Conservation (phyloP, 1,140 invertebrate genomes). For the Papilio helenus region DNA sequence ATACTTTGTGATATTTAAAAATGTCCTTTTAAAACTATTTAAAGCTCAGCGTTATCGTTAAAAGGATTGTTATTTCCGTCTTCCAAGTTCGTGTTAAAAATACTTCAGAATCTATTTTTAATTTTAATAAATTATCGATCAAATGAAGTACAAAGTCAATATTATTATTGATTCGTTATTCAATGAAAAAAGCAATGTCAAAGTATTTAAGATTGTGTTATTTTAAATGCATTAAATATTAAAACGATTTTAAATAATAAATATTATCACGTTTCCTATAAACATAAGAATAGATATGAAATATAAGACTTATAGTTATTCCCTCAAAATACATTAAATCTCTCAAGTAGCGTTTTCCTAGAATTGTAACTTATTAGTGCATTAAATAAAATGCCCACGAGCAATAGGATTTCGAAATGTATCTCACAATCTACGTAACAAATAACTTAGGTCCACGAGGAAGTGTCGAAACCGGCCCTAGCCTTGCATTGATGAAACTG, state of each 20-base stretch:
- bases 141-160: too few species aligned
- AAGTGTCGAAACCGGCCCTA: conserved; percentile 50
- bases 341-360: too few species aligned
- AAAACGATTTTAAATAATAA: too few species aligned
- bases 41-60: neutral
- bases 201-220: too few species aligned
- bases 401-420: conserved; percentile 33
- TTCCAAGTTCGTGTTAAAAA: neutral
- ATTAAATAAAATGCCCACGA: conserved; percentile 5
- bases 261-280: too few species aligned
- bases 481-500: conserved; percentile 55
- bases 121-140: neutral
- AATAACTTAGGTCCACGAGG: conserved; percentile 44
- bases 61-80: neutral
- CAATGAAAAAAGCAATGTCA: too few species aligned
- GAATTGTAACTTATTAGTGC: neutral
- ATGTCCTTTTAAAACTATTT: neutral
- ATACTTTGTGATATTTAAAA: neutral
- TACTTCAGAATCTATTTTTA: neutral
- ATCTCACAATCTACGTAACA: conserved; percentile 34
- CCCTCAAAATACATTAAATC: neutral
- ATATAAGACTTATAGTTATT: too few species aligned
- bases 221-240: too few species aligned
- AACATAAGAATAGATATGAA: too few species aligned
- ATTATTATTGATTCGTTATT: too few species aligned